Base-by-base conservation (phyloP, 92 coral and sea anemone species). In the Epizoanthus ramosus region DNA sequence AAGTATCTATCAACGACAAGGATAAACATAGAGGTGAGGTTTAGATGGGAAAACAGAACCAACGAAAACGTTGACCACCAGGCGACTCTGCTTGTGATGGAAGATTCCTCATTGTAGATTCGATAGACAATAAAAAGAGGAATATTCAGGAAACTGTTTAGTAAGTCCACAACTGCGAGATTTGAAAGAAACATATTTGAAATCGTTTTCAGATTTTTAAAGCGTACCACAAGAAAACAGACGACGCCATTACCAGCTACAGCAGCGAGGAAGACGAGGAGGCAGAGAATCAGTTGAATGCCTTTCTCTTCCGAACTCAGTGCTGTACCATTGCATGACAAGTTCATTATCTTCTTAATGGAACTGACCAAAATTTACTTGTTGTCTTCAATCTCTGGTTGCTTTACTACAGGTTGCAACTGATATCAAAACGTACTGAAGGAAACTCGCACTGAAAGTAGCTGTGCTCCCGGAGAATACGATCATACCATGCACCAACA, bases 151-250 rank as follows among this genome's bases (percentile, higher is more conserved):
- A 47, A 0, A 31, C 22, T 22, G 18, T 47, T 72, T 0, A 50
- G 18, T 1, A 72, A n/a, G 12, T 72, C 77, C 50, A 72, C 77
- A 1, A 13, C 16, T 5, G 77, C 77, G 8, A 72, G 19, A 72
- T 72, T 72, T 47, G 77, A 22, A 7, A 72, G 33, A 1, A 72
- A 23, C 50, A 52, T 47, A 25, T 72, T 72, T 1, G 77, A 60
- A 72, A 72, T 72, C 8, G 77, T 72, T 47, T 63, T 72, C 4
- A 72, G 77, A 19, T 54, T n/a, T 3, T 72, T 72, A 47, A 72
- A 72, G 23, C 77, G 39, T 9, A 72, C 6, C 1, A 72, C 60
- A 2, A 72, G 21, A 13, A 72, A 72, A 50, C 77, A 72, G 53
- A 72, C 31, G 18, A 21, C 53, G 5, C 77, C 77, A 52, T 50